Evolutionary conservation across 2,888 invertebrate genomes (phyloP).

Genomic region (Xestoiulus laeticollis): DNA sequence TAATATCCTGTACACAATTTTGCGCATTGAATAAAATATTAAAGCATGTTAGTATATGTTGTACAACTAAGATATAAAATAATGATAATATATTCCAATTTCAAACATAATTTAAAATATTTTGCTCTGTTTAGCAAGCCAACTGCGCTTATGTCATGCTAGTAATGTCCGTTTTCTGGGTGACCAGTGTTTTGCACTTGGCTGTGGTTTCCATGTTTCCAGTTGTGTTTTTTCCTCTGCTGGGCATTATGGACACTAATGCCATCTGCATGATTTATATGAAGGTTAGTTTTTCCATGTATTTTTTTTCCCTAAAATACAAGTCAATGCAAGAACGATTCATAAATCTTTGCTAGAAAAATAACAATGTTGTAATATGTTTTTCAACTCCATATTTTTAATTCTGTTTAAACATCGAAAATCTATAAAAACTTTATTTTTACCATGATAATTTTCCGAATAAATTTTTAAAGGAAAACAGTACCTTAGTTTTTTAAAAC

Average conservation of each 20-base stretch:
- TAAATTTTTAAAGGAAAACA: slow-evolving; percentile 39
- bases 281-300: slow-evolving; percentile 65
- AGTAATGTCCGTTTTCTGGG: slow-evolving; percentile 49
- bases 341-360: slow-evolving; percentile 19
- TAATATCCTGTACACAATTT: too few species aligned
- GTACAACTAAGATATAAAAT: too few species aligned
- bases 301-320: not conserved
- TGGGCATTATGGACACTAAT: slow-evolving; percentile 56
- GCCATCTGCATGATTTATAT: slow-evolving; percentile 62
- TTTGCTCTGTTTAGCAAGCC: slow-evolving; percentile 44
- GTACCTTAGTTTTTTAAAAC: slow-evolving; percentile 45
- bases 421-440: too few species aligned
- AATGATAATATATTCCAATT: not conserved
- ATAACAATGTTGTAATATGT: not conserved
- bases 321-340: not conserved
- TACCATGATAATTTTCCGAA: too few species aligned
- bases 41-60: too few species aligned
- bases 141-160: slow-evolving; percentile 51
- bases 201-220: slow-evolving; percentile 52
- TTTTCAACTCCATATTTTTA: not conserved
- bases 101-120: not conserved
- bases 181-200: slow-evolving; percentile 49
- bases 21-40: too few species aligned
- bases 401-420: too few species aligned
- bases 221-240: slow-evolving; percentile 51